These are phyloP conservation scores for Leucophenga maculata DNA, from an alignment of 2,888 invertebrate genomes.

Conservation along the genomic window DNA sequence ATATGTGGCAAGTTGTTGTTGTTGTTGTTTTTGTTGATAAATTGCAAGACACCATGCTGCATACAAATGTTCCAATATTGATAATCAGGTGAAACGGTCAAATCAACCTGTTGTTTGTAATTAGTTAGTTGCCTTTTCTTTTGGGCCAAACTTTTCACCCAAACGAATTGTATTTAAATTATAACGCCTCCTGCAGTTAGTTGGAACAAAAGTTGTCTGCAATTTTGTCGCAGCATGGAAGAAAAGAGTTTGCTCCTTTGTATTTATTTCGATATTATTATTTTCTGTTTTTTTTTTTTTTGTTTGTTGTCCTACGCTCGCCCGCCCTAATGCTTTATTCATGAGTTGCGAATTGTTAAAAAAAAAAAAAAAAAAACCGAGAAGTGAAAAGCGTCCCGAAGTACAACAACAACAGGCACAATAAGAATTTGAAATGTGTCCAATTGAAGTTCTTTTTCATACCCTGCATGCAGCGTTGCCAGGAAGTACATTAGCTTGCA, in stretches of 20 bases:
- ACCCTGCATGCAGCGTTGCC: not conserved
- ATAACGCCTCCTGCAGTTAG: conserved; percentile 39
- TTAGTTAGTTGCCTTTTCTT: conserved; percentile 41
- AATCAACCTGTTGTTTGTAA: conserved; percentile 37
- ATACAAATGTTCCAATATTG: conserved; percentile 53
- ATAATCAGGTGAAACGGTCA: conserved; percentile 66
- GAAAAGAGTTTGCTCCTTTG: conserved; percentile 23
- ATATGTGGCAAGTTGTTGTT: not conserved
- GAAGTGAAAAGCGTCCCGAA: no score
- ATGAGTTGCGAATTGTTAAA: not conserved
- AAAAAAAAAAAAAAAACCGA: not conserved
- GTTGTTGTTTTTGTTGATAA: no score
- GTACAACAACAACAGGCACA: no score
- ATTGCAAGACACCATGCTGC: conserved; percentile 26
- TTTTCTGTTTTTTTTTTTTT: no score
- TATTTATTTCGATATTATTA: not conserved
- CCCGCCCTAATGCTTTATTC: not conserved
- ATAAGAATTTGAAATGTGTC: not conserved
- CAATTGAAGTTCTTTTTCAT: not conserved
- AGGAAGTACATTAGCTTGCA: no score
- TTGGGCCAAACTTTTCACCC: conserved; percentile 30
- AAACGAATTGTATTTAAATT: conserved; percentile 61
- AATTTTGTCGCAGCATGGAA: conserved; percentile 14
- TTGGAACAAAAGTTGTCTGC: not conserved
- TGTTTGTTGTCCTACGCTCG: not conserved